A percentile compares a stretch with the other conserved stretches of the same genome.
Evolutionary conservation across 2,888 invertebrate genomes (phyloP).

Genomic region (Temnothorax ravouxi): DNA sequence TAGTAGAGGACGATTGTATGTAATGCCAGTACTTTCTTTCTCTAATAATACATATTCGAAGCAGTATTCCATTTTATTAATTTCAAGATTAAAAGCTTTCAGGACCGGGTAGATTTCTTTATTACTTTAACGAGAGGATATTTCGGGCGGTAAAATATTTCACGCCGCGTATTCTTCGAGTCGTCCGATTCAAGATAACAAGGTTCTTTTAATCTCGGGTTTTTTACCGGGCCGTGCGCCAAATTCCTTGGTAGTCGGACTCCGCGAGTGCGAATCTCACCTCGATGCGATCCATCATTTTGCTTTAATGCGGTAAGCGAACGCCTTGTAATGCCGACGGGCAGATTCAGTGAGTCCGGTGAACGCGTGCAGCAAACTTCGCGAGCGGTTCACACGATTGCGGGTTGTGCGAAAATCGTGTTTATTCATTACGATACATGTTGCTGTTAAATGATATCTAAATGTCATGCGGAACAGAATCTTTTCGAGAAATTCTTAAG

Average conservation of each 20-base stretch:
- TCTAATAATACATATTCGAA: not conserved
- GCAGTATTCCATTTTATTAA: not conserved
- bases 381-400: slow-evolving; percentile 30
- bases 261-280: slow-evolving; percentile 40
- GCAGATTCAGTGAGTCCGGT: slow-evolving; percentile 29
- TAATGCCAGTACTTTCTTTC: not conserved
- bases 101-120: not conserved
- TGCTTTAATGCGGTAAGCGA: slow-evolving; percentile 41
- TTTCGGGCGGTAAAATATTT: slow-evolving; percentile 6
- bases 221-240: slow-evolving; percentile 17
- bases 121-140: slow-evolving; percentile 24
- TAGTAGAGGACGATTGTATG: not conserved
- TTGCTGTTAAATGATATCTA: slow-evolving; percentile 36
- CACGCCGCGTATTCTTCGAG: not conserved
- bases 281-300: slow-evolving; percentile 59
- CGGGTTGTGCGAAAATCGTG: slow-evolving; percentile 37
- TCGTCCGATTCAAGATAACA: slow-evolving; percentile 28
- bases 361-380: slow-evolving; percentile 32
- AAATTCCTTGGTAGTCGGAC: slow-evolving; percentile 47
- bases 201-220: slow-evolving; percentile 4
- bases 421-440: slow-evolving; percentile 23
- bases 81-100: not conserved
- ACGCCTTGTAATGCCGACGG: slow-evolving; percentile 43
- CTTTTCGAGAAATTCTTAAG: slow-evolving; percentile 6
- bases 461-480: slow-evolving; percentile 13